Percentiles rank a stretch among this genome's conserved stretches.
Conservation (phyloP, 2,113 vertebrate genomes). For the Mastomys natalensis region DNA sequence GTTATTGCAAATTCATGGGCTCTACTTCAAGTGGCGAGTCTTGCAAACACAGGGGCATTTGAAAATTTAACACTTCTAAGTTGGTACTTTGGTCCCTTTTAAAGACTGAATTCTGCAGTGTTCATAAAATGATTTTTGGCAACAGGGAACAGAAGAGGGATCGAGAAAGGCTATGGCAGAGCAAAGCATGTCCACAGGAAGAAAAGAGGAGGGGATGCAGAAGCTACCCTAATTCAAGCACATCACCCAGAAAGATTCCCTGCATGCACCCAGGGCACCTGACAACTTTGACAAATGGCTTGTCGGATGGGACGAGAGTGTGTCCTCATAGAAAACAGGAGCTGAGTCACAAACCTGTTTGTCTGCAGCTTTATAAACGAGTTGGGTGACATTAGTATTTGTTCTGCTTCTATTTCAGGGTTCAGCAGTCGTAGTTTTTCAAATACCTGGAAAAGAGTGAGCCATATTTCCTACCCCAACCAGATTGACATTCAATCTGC, state of each 20-base stretch:
- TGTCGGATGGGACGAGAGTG: fast-evolving
- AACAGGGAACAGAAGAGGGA: background rate
- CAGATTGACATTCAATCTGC: background rate
- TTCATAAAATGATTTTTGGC: background rate
- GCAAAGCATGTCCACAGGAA: fast-evolving
- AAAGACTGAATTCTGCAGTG: background rate
- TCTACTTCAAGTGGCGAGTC: background rate
- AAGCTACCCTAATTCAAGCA: fast-evolving
- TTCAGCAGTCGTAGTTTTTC: conserved; percentile 92
- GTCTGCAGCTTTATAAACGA: conserved; percentile 88
- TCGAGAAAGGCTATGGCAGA: background rate
- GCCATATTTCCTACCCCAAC: background rate
- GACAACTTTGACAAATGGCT: background rate
- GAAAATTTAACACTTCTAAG: background rate
- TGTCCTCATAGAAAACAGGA: background rate
- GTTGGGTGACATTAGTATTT: conserved; percentile 91
- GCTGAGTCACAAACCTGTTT: conserved; percentile 85
- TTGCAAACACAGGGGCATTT: background rate
- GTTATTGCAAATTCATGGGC: background rate
- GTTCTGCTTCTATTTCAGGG: conserved; percentile 89
- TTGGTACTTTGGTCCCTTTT: background rate
- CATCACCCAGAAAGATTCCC: background rate
- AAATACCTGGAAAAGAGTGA: conserved; percentile 90
- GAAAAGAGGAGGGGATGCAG: background rate
- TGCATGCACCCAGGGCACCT: background rate